Percentiles rank a stretch among this genome's conserved stretches.
Evolutionary conservation across 2,888 invertebrate genomes (phyloP).

Genomic region (Eupsilia transversa): DNA sequence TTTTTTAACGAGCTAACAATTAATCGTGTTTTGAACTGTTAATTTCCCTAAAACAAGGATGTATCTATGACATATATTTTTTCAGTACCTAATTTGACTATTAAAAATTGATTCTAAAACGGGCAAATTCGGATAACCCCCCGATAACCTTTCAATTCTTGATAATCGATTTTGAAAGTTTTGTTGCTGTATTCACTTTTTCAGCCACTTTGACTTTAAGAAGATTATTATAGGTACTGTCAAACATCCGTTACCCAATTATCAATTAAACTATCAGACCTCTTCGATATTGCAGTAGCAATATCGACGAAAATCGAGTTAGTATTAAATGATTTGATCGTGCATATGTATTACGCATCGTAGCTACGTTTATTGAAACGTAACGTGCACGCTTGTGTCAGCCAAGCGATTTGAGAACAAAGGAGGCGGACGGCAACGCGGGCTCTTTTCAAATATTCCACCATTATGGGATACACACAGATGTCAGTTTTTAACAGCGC

Average conservation of each 20-base stretch:
- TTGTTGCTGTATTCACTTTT: background rate
- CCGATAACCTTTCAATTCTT: too few relatives aligned
- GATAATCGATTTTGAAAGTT: background rate
- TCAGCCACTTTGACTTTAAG: background rate
- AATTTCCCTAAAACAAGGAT: too few relatives aligned
- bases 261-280: background rate
- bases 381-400: conserved; percentile 67
- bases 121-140: too few relatives aligned
- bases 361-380: conserved; percentile 59
- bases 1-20: too few relatives aligned
- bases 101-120: too few relatives aligned
- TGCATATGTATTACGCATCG: conserved; percentile 24
- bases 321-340: conserved; percentile 12
- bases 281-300: background rate
- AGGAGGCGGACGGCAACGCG: conserved; percentile 69
- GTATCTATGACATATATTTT: too few relatives aligned
- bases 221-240: background rate
- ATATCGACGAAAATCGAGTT: background rate
- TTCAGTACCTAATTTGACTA: too few relatives aligned
- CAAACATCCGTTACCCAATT: background rate
- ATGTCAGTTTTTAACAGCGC: background rate
- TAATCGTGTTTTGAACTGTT: too few relatives aligned
- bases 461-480: conserved; percentile 64
- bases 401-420: conserved; percentile 76
- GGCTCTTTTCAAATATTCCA: conserved; percentile 77